Conservation (phyloP, 2,888 invertebrate species). For the Parnassius glacialis region DNA sequence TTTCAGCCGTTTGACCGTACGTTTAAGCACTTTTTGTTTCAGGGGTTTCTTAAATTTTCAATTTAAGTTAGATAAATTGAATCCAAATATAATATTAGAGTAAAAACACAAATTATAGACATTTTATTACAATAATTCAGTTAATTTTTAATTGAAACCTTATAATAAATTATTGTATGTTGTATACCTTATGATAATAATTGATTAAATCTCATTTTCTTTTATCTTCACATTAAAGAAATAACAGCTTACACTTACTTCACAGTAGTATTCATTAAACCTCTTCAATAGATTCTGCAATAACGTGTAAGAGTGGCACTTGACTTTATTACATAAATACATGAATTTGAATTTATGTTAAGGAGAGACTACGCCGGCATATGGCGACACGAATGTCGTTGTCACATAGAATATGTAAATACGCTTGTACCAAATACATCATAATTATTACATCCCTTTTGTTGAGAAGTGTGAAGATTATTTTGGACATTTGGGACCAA, state of each 20-base stretch:
- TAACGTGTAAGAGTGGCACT: neutral
- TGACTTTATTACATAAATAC: slow-evolving; percentile 6
- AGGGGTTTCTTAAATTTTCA: no score
- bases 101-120: no score
- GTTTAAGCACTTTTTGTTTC: no score
- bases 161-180: no score
- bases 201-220: no score
- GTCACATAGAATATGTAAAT: slow-evolving; percentile 18
- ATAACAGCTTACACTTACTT: neutral
- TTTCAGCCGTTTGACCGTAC: no score
- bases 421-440: neutral
- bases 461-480: slow-evolving; percentile 12
- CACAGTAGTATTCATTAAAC: neutral
- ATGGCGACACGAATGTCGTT: neutral
- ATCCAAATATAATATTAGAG: no score
- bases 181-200: no score
- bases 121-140: no score
- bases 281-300: neutral
- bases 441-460: slow-evolving; percentile 7
- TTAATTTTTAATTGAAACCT: no score
- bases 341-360: slow-evolving; percentile 16
- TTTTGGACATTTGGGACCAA: neutral
- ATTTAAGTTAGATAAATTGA: no score
- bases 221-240: no score
- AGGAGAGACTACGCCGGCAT: neutral